These are phyloP conservation scores for Pseudopipra pipra DNA, from an alignment of 2,113 vertebrate species.

Conservation along the genomic window DNA sequence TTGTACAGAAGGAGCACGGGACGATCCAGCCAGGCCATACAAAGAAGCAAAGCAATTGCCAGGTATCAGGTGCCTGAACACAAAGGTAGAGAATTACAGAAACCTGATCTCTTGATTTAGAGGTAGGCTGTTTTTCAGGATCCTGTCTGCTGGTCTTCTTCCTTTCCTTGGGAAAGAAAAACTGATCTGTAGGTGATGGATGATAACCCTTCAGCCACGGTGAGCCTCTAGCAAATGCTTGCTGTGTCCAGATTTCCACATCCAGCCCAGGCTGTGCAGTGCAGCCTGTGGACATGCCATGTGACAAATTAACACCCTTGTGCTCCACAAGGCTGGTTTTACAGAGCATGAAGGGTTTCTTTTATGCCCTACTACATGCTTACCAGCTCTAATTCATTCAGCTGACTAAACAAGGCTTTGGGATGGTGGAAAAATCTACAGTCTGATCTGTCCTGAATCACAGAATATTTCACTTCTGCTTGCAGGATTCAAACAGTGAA, in stretches of 20 bases:
- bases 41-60: not conserved
- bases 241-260: not conserved
- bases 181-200: not conserved
- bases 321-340: not conserved
- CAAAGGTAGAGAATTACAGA: not conserved
- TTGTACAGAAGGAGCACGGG: not conserved
- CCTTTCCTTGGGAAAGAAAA: not conserved
- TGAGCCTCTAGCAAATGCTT: not conserved
- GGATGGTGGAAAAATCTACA: not conserved
- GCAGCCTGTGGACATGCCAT: rapidly evolving
- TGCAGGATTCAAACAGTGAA: not conserved
- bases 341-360: not conserved
- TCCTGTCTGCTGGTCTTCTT: not conserved
- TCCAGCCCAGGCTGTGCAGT: not conserved
- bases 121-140: not conserved
- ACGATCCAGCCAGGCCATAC: not conserved
- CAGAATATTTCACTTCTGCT: not conserved
- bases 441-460: not conserved
- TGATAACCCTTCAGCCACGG: not conserved
- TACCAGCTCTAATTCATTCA: not conserved
- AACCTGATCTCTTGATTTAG: not conserved
- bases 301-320: not conserved
- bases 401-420: not conserved
- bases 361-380: not conserved
- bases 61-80: not conserved